These are phyloP conservation scores for Hyposmocoma kahamanoa DNA, from an alignment of 1,140 invertebrate species.

Conservation along the genomic window DNA sequence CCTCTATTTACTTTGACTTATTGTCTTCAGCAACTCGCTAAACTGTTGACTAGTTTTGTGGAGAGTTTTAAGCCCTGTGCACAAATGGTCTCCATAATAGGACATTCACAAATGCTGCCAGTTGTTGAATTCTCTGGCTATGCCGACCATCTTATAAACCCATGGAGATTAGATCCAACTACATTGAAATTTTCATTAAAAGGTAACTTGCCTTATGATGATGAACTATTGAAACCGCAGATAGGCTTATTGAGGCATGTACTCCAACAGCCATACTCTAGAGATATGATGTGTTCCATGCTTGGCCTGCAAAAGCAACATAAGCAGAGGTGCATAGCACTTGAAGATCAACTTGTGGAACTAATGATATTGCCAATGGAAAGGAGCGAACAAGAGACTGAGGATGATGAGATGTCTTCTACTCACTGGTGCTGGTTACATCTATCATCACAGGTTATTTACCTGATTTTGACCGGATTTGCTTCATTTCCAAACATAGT, in stretches of 20 bases:
- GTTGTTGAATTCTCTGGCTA: constrained; percentile 93
- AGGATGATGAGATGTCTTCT: constrained; percentile 79
- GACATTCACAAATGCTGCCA: constrained; percentile 91
- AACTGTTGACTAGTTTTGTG: constrained; percentile 90
- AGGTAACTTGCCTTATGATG: constrained; percentile 93
- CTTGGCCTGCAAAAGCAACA: constrained; percentile 94
- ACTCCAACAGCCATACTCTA: constrained; percentile 94
- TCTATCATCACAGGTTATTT: constrained; percentile 95
- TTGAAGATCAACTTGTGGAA: constrained; percentile 96
- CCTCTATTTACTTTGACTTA: not conserved
- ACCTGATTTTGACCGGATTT: constrained; percentile 96
- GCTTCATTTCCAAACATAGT: constrained; percentile 95
- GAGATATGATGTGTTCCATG: constrained; percentile 97
- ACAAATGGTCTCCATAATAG: constrained; percentile 96
- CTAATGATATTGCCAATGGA: constrained; percentile 94
- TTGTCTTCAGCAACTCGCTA: constrained; percentile 83
- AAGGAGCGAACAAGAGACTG: constrained; percentile 82
- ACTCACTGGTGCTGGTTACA: constrained; percentile 94
- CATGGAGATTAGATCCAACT: constrained; percentile 92
- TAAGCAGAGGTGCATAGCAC: constrained; percentile 89
- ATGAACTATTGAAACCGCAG: constrained; percentile 92
- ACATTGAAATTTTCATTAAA: constrained; percentile 92
- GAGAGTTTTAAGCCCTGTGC: constrained; percentile 93
- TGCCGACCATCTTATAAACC: constrained; percentile 89
- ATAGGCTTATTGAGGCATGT: constrained; percentile 91